Evolutionary conservation across 1,140 invertebrate species (phyloP).

Genomic region (Melanaphis sacchari): DNA sequence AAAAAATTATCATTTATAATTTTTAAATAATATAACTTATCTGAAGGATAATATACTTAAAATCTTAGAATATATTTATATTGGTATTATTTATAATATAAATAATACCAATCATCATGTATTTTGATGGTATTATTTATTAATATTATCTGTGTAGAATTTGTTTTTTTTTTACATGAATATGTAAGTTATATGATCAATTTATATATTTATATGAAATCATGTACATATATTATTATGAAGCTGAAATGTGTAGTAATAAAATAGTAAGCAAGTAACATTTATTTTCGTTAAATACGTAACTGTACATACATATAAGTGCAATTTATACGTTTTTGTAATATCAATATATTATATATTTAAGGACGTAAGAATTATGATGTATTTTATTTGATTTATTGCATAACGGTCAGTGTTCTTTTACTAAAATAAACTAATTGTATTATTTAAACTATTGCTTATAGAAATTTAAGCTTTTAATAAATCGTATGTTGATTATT

Average conservation of each 20-base stretch:
- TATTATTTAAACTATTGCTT: neutral
- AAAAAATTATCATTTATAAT: too few relatives aligned
- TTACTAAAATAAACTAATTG: neutral
- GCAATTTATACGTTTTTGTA: neutral
- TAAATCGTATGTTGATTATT: neutral
- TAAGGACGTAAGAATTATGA: neutral
- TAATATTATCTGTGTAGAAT: too few relatives aligned
- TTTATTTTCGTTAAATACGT: neutral
- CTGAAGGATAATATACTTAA: too few relatives aligned
- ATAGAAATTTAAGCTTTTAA: neutral
- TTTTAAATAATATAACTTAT: too few relatives aligned
- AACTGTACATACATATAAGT: neutral
- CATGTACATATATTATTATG: neutral
- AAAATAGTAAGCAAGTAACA: neutral
- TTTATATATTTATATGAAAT: too few relatives aligned
- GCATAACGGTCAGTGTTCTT: neutral
- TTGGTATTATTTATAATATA: too few relatives aligned
- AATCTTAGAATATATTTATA: too few relatives aligned
- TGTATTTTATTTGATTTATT: neutral
- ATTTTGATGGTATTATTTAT: too few relatives aligned
- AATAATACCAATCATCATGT: too few relatives aligned
- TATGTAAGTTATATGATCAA: neutral
- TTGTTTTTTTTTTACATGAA: neutral
- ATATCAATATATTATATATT: slow-evolving; percentile 3
- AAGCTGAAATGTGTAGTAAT: neutral